Conservation (phyloP, 2,113 vertebrate species). For the Oryzias celebensis region DNA sequence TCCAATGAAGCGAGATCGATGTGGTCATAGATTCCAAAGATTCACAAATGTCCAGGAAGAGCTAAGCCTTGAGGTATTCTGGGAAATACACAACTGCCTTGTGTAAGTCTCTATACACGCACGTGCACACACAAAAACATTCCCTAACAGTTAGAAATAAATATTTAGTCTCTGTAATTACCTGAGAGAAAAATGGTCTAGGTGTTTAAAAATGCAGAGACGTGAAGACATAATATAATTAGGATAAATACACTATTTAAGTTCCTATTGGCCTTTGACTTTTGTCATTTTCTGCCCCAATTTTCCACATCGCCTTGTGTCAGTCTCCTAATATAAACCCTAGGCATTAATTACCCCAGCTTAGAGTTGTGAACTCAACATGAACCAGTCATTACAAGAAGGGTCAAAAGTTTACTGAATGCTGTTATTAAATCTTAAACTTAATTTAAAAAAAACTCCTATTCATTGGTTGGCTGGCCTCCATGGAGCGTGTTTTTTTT, state of each 20-base stretch:
- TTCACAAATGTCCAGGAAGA: conserved; percentile 18
- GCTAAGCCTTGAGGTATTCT: conserved; percentile 36
- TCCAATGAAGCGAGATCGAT: conserved; percentile 1
- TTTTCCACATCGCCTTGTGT: not conserved
- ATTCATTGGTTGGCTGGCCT: conserved; percentile 25
- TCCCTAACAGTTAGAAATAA: too few species aligned
- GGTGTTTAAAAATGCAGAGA: not conserved
- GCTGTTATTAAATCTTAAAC: conserved; percentile 62
- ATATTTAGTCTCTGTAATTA: too few species aligned
- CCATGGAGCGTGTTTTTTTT: conserved; percentile 2
- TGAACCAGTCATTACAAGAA: conserved; percentile 55
- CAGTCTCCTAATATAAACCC: conserved; percentile 1
- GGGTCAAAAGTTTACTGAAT: conserved; percentile 59
- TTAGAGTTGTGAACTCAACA: conserved; percentile 56
- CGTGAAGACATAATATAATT: not conserved
- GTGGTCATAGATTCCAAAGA: conserved; percentile 34
- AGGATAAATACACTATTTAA: not conserved
- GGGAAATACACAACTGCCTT: conserved; percentile 29
- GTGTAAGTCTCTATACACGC: not conserved
- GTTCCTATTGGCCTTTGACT: not conserved
- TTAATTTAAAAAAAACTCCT: conserved; percentile 52
- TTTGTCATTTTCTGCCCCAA: not conserved
- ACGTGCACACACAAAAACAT: not conserved
- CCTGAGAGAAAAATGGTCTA: too few species aligned
- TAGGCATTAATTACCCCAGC: conserved; percentile 39